phyloP scores from a whole-genome alignment of 2,797 vertebrate genomes.

The Muscicapa comitata region DNA sequence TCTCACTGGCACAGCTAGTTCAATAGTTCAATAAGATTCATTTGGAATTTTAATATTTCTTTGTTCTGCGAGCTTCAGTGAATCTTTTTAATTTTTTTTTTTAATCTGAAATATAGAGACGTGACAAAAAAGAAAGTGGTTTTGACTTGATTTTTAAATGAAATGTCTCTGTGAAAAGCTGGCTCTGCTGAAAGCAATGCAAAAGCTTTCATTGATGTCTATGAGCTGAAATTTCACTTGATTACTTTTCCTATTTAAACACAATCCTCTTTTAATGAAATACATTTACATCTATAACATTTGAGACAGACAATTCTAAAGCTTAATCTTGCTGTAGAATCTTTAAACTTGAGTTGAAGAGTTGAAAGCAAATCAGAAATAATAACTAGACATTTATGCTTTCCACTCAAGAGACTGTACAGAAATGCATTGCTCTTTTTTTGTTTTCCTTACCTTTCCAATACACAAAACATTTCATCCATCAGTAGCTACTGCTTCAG shows the following conservation, averaged over 20 bases:
- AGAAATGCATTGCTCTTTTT: neutral
- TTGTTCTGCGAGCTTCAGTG: neutral
- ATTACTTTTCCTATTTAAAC: conserved; percentile 35
- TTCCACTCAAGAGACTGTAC: neutral
- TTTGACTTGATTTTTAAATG: conserved; percentile 14
- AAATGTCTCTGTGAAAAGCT: conserved; percentile 4
- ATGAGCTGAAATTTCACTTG: conserved; percentile 16
- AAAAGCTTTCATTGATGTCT: neutral
- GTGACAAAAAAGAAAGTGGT: neutral
- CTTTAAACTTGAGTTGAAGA: conserved; percentile 24
- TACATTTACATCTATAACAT: conserved; percentile 10
- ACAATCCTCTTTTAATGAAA: conserved; percentile 28
- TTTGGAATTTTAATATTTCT: neutral
- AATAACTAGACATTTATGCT: conserved; percentile 8
- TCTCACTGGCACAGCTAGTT: neutral
- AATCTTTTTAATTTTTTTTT: neutral
- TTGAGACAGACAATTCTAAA: conserved; percentile 15
- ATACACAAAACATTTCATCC: neutral
- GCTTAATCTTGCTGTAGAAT: conserved; percentile 8
- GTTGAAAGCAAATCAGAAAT: conserved; percentile 36
- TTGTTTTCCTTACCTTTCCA: neutral
- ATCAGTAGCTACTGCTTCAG: neutral
- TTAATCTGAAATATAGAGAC: neutral
- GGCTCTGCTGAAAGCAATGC: neutral
- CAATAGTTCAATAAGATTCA: neutral